Evolutionary conservation across 2,888 invertebrate species (phyloP).

Genomic region (Eupeodes luniger): DNA sequence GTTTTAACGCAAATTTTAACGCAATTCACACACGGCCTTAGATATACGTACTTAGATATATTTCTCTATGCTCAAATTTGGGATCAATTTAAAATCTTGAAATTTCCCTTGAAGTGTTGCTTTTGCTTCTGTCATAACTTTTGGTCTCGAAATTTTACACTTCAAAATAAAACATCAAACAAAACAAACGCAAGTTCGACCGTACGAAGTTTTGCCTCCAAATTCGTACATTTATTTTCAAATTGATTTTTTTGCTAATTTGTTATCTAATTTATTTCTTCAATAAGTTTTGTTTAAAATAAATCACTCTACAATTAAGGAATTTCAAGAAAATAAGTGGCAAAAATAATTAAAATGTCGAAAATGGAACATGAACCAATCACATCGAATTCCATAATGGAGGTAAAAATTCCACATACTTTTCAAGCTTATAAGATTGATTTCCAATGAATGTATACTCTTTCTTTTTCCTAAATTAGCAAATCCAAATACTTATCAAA

Average conservation of each 20-base stretch:
- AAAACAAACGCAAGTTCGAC: conserved; percentile 15
- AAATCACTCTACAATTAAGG: neutral
- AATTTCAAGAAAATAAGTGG: neutral
- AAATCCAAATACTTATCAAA: conserved; percentile 94
- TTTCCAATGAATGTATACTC: neutral
- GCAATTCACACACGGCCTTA: too few relatives aligned
- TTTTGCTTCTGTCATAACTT: neutral
- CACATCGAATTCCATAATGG: conserved; percentile 93
- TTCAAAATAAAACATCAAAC: conserved; percentile 14
- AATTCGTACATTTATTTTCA: neutral
- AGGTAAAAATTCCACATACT: conserved; percentile 85
- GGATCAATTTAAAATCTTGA: neutral
- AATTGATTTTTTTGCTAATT: neutral
- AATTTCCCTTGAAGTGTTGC: neutral
- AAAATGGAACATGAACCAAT: conserved; percentile 91
- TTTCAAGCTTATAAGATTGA: neutral
- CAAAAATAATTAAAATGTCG: conserved; percentile 84
- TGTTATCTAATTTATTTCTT: neutral
- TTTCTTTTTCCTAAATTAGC: conserved; percentile 85
- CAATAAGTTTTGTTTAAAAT: neutral
- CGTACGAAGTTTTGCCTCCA: neutral
- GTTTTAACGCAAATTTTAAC: too few relatives aligned
- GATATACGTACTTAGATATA: too few relatives aligned
- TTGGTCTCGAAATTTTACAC: neutral
- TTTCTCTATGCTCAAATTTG: neutral